phyloP scores from a whole-genome alignment of 2,888 invertebrate species.

The Caenorhabditis sp. region DNA sequence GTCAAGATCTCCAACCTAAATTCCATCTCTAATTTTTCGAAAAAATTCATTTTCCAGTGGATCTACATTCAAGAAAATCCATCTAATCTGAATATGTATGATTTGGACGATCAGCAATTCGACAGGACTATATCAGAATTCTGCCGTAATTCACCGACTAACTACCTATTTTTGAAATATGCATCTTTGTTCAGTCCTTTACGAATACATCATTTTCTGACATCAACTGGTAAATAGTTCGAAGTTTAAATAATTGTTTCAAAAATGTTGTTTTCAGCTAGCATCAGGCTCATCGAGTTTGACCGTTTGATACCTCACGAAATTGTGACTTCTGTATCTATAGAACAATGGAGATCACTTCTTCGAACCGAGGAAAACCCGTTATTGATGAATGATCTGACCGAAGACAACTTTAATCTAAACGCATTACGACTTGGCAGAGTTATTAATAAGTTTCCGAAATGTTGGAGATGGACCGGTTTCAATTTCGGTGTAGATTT shows the following conservation, averaged over 20 bases:
- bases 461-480: conserved; percentile 64
- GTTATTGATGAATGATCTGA: neutral
- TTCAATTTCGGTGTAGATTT: conserved; percentile 62
- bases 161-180: conserved; percentile 30
- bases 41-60: conserved; percentile 23
- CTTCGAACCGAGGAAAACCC: conserved; percentile 52
- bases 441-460: conserved; percentile 46
- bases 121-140: neutral
- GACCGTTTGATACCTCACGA: conserved; percentile 34
- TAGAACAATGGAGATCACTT: conserved; percentile 50
- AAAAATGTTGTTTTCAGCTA: conserved; percentile 9
- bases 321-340: conserved; percentile 37
- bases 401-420: conserved; percentile 49
- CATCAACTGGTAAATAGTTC: neutral
- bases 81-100: neutral
- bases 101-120: neutral
- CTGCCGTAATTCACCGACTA: neutral
- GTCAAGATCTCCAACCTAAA: neutral
- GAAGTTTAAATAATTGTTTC: conserved; percentile 6
- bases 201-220: conserved; percentile 41
- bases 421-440: conserved; percentile 52
- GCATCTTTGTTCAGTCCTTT: conserved; percentile 30
- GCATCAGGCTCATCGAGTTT: conserved; percentile 23
- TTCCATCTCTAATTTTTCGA: neutral
- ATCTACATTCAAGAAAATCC: conserved; percentile 30